These are phyloP conservation scores for Xestoiulus laeticollis DNA, from an alignment of 2,888 invertebrate species.

Conservation along the genomic window DNA sequence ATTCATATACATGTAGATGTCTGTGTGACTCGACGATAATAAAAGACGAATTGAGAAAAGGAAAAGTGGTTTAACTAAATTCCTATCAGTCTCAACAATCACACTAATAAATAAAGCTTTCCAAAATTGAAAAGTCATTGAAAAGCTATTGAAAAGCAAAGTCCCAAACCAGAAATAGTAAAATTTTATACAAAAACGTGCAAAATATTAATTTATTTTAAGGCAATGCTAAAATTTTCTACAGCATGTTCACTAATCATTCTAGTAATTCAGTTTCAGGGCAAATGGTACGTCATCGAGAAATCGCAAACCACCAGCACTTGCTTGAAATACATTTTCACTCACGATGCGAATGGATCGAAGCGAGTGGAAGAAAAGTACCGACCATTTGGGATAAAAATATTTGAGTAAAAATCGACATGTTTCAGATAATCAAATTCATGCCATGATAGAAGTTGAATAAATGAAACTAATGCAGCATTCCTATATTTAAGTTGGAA, in stretches of 20 bases:
- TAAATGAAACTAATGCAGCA: neutral
- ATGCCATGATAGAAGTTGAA: neutral
- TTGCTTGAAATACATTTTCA: conserved; percentile 81
- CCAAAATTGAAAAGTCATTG: too few relatives aligned
- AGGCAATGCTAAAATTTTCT: neutral
- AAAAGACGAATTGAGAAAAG: neutral
- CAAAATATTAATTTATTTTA: neutral
- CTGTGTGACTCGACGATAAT: neutral
- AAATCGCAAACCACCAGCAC: conserved; percentile 83
- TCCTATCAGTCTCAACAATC: neutral
- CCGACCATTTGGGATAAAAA: conserved; percentile 33
- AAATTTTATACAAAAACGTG: neutral
- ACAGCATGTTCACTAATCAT: neutral
- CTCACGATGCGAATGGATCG: conserved; percentile 69
- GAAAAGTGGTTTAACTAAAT: neutral
- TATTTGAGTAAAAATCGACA: neutral
- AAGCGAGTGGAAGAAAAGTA: conserved; percentile 27
- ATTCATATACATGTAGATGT: neutral
- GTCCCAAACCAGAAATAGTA: too few relatives aligned
- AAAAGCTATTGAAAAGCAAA: too few relatives aligned
- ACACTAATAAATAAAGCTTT: neutral
- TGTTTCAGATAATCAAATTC: neutral
- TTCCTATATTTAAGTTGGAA: conserved; percentile 36
- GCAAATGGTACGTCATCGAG: conserved; percentile 82
- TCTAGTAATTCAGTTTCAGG: conserved; percentile 72